A percentile compares a stretch with the other conserved stretches of the same genome.
Conservation (phyloP, 2,797 vertebrate species). For the Hafferia zeledoni region DNA sequence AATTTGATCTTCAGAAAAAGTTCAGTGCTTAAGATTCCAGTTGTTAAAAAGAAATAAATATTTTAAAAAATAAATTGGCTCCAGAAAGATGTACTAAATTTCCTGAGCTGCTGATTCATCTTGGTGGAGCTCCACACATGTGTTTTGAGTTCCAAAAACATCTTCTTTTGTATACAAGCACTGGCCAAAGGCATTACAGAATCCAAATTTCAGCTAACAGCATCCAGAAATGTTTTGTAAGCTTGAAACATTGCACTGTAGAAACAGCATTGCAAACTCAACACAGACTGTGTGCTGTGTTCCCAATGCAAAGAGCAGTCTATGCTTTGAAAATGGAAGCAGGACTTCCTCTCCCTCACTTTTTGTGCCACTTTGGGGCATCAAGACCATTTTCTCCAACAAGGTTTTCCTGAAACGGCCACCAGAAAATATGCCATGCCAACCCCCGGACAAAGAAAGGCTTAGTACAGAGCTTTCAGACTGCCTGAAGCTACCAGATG, state of each 20-base stretch:
- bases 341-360: fast-evolving
- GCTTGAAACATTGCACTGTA: neutral
- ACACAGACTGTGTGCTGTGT: too few species aligned
- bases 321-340: neutral
- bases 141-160: constrained; percentile 51
- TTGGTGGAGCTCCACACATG: constrained; percentile 61
- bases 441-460: neutral
- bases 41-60: constrained; percentile 4
- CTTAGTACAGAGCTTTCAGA: neutral
- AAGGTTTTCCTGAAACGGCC: neutral
- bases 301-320: neutral
- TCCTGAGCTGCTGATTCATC: constrained; percentile 70
- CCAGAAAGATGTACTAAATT: constrained; percentile 7
- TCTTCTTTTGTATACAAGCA: constrained; percentile 46
- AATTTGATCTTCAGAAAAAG: neutral
- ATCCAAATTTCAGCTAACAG: constrained; percentile 40
- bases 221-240: constrained; percentile 55
- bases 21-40: neutral
- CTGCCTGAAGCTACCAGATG: neutral
- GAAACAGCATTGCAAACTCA: neutral
- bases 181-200: constrained; percentile 48
- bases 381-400: neutral
- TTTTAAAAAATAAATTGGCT: neutral
- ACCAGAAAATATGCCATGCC: neutral
- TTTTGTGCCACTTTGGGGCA: neutral